Evolutionary conservation across 2,797 vertebrate genomes (phyloP).

Genomic region (Cercopithecus neglectus): DNA sequence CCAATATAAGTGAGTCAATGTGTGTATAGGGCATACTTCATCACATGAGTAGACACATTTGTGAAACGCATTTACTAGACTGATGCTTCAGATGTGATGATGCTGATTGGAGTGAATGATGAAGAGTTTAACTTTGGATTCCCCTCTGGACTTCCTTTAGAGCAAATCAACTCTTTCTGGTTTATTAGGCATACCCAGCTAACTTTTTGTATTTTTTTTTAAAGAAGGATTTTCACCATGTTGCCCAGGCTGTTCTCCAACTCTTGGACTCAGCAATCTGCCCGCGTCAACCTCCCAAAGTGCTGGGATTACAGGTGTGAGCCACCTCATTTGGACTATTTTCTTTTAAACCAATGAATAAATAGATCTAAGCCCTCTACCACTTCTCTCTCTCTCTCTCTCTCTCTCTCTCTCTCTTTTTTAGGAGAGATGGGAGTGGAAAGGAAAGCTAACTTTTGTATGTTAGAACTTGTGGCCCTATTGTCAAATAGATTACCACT

Average conservation of each 20-base stretch:
- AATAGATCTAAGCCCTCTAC: neutral
- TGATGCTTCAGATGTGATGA: neutral
- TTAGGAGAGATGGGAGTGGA: neutral
- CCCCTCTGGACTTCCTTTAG: constrained; percentile 25
- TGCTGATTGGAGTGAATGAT: neutral
- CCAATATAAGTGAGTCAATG: neutral
- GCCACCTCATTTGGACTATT: neutral
- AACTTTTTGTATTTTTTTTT: neutral
- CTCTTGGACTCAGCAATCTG: neutral
- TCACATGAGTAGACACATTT: neutral
- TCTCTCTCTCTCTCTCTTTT: neutral
- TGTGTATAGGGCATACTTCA: neutral
- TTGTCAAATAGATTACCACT: neutral
- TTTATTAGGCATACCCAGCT: neutral
- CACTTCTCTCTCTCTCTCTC: too few relatives aligned
- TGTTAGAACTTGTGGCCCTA: neutral
- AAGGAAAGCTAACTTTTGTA: neutral
- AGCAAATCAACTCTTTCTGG: neutral
- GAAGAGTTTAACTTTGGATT: constrained; percentile 10
- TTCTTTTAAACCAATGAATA: neutral
- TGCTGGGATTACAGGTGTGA: neutral
- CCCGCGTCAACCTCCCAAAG: neutral
- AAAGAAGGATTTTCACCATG: neutral
- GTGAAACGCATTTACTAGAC: neutral
- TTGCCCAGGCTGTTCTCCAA: neutral